Evolutionary conservation across 1,140 invertebrate species (phyloP), one percentile per base, ranked within the genome.

Genomic region (Pissodes strobi): DNA sequence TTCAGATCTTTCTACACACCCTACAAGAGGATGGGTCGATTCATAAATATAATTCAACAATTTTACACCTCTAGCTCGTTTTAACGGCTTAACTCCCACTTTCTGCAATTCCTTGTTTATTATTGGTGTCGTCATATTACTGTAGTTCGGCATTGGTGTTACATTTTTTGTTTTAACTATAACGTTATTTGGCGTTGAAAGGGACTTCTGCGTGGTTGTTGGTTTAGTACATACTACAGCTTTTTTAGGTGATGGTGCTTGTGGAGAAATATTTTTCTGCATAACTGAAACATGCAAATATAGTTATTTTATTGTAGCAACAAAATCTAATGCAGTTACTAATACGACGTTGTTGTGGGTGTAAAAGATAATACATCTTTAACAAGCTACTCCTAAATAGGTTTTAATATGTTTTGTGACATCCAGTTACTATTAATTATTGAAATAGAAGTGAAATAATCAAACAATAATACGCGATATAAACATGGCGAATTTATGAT

Each of bases 41-140:
- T 78, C 72, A 66, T 77, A 79, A 64, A 79, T 77, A 69, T 74
- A 66, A 51, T 76, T 72, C 51, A 78, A 56, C 19, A 75, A 67
- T 62, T 71, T 68, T 17, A 71, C 48, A 18, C 72, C 77, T 53
- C 67, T 69, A 34, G 66, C 79, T 48, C 83, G 72, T 78, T 84
- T 85, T 25, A 85, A 77, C 48, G 81, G 80, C 73, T 84, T 85
- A n/a, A 85, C 69, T 15, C 84, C 84, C 76, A 81, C 82, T 75
- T 82, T 84, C 27, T 82, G 76, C 34, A 85, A 71, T 70, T 84
- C 82, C 61, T 75, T 77, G 66, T 78, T 74, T 38, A 82, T 80
- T 66, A 78, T 74, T 2, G 83, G 83, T 19, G 80, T 80, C 38
- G 79, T 71, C 81, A 85, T 81, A 10, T 72, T 60, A 68, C 77